Conservation (phyloP, 1,140 invertebrate species). For the Aphidius gifuensis region DNA sequence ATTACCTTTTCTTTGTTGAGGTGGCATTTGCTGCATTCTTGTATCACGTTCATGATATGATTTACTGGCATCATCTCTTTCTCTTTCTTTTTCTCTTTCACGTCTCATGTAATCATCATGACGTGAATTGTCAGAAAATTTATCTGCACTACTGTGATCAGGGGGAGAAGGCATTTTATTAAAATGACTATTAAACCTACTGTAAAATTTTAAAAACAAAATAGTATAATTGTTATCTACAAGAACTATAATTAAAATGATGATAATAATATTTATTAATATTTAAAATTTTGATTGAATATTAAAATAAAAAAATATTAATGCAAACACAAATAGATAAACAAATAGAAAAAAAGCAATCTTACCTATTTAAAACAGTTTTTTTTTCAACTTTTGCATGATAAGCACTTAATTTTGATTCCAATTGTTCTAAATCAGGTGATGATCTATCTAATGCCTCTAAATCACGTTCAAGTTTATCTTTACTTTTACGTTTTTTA, state of each 20-base stretch:
- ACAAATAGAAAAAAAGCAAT: constrained; percentile 19
- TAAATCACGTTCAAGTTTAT: constrained; percentile 61
- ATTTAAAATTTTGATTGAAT: too few relatives aligned
- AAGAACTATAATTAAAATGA: neutral
- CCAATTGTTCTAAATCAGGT: constrained; percentile 71
- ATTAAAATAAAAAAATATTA: too few relatives aligned
- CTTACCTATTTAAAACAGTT: constrained; percentile 52
- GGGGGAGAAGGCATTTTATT: constrained; percentile 54
- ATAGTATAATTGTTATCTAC: constrained; percentile 11
- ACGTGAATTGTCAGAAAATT: constrained; percentile 46
- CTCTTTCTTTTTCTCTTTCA: constrained; percentile 49
- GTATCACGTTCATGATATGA: constrained; percentile 51
- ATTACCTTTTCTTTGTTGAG: constrained; percentile 48
- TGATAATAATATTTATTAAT: neutral
- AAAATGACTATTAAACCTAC: constrained; percentile 53
- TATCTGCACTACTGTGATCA: constrained; percentile 48
- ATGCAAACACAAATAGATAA: too few relatives aligned
- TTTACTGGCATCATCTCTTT: constrained; percentile 45
- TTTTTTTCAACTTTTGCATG: constrained; percentile 76
- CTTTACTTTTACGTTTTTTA: constrained; percentile 63
- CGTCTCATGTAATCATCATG: constrained; percentile 16
- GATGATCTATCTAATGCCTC: constrained; percentile 59
- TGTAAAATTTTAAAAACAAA: constrained; percentile 40
- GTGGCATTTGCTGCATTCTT: constrained; percentile 32
- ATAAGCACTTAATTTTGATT: constrained; percentile 74